Evolutionary conservation across 2,113 vertebrate species (phyloP).

Genomic region (Corythoichthys haematopterus): DNA sequence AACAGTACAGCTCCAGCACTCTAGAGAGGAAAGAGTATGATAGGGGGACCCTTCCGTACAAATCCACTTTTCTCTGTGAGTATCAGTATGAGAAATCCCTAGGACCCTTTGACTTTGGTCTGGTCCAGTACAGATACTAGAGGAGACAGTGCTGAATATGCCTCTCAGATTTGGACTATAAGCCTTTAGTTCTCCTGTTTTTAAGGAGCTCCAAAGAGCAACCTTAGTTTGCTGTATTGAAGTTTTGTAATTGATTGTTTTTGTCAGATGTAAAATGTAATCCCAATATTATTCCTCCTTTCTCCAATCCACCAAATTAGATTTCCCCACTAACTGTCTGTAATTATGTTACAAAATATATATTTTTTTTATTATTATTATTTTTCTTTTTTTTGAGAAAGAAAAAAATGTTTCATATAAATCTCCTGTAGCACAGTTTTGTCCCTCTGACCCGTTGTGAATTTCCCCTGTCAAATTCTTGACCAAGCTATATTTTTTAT

Average conservation of each 20-base stretch:
- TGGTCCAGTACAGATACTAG: conserved; percentile 64
- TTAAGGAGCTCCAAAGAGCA: conserved; percentile 26
- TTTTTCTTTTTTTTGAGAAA: background rate
- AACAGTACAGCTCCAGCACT: conserved; percentile 74
- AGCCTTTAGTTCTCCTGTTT: conserved; percentile 38
- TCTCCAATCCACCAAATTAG: conserved; percentile 20
- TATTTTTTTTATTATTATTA: too few species aligned
- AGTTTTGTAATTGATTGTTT: conserved; percentile 22
- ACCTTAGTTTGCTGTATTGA: conserved; percentile 38
- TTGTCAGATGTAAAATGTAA: conserved; percentile 57
- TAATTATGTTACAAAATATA: conserved; percentile 35
- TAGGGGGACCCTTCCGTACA: conserved; percentile 94
- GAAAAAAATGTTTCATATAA: conserved; percentile 36
- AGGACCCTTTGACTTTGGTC: conserved; percentile 65
- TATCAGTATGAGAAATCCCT: conserved; percentile 76
- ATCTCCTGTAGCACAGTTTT: conserved; percentile 51
- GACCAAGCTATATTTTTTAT: conserved; percentile 27
- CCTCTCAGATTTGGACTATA: conserved; percentile 56
- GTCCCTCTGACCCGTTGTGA: conserved; percentile 34
- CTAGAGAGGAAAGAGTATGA: conserved; percentile 97
- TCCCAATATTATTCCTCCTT: conserved; percentile 26
- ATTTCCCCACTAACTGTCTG: conserved; percentile 43
- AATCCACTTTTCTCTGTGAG: conserved; percentile 99
- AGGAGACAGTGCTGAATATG: conserved; percentile 36
- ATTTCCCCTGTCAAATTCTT: conserved; percentile 32